phyloP scores from a whole-genome alignment of 2,888 invertebrate genomes.

The Aporophyla lueneburgensis region DNA sequence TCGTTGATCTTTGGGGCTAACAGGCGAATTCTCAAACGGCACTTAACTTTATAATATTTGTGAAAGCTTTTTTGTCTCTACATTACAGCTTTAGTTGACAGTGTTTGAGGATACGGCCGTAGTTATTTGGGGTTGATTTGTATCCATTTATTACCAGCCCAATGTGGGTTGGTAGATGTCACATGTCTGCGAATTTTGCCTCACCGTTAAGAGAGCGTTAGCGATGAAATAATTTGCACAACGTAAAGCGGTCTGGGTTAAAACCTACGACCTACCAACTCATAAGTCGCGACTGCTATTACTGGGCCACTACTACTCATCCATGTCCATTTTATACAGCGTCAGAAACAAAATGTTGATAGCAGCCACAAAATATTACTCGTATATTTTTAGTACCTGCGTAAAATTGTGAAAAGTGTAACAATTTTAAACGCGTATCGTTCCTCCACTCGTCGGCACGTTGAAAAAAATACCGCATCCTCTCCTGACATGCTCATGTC shows the following conservation, averaged over 20 bases:
- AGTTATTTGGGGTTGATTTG: neutral
- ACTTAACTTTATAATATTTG: conserved; percentile 17
- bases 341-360: neutral
- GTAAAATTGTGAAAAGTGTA: conserved; percentile 7
- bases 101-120: neutral
- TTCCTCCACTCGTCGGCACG: conserved; percentile 3
- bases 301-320: no score
- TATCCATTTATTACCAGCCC: no score
- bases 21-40: conserved; percentile 19
- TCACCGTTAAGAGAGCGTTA: no score
- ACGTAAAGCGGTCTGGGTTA: no score
- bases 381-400: conserved; percentile 20
- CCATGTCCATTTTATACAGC: neutral
- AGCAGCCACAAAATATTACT: conserved; percentile 8
- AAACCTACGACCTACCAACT: no score
- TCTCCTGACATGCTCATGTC: conserved; percentile 5
- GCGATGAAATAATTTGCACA: no score
- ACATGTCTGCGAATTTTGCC: no score
- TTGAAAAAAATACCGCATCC: conserved; percentile 28
- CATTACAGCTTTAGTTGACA: neutral
- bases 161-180: no score
- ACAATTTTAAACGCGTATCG: conserved; percentile 41
- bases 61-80: neutral
- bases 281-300: no score
- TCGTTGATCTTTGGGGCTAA: conserved; percentile 44